Percentiles rank a stretch among this genome's conserved stretches.
Conservation (phyloP, 1,140 invertebrate genomes). For the Drosophila pruinosa region DNA sequence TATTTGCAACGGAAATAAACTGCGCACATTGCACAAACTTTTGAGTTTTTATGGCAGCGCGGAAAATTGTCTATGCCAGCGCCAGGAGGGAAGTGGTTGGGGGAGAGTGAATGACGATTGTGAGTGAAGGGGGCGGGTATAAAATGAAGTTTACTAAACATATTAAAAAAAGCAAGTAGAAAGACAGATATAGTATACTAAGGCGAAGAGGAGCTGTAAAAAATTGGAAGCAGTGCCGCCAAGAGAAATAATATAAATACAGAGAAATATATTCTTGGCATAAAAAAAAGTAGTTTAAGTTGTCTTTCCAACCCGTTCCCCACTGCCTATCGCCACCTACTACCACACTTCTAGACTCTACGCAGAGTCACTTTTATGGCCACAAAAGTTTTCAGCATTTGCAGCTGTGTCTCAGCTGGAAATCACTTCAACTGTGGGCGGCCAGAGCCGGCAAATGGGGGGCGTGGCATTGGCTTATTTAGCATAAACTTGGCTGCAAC, state of each 20-base stretch:
- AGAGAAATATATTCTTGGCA: conserved; percentile 37
- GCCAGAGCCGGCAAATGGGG: background rate
- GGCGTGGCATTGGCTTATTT: conserved; percentile 68
- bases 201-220: conserved; percentile 59
- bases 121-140: background rate
- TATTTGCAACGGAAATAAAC: conserved; percentile 79
- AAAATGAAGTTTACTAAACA: conserved; percentile 76
- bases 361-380: conserved; percentile 62
- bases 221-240: conserved; percentile 63
- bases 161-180: conserved; percentile 62
- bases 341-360: background rate
- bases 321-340: background rate
- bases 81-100: background rate
- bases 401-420: conserved; percentile 43
- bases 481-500: conserved; percentile 62
- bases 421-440: conserved; percentile 31
- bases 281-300: conserved; percentile 43
- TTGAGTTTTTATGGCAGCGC: conserved; percentile 77
- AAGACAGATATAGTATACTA: conserved; percentile 37
- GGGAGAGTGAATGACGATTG: background rate
- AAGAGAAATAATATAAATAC: conserved; percentile 75
- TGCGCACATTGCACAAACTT: conserved; percentile 67
- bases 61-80: conserved; percentile 63
- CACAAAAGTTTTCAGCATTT: conserved; percentile 43
- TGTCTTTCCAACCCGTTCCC: conserved; percentile 8